Evolutionary conservation across 2,113 vertebrate species (phyloP).

Genomic region (Calidris pugnax): DNA sequence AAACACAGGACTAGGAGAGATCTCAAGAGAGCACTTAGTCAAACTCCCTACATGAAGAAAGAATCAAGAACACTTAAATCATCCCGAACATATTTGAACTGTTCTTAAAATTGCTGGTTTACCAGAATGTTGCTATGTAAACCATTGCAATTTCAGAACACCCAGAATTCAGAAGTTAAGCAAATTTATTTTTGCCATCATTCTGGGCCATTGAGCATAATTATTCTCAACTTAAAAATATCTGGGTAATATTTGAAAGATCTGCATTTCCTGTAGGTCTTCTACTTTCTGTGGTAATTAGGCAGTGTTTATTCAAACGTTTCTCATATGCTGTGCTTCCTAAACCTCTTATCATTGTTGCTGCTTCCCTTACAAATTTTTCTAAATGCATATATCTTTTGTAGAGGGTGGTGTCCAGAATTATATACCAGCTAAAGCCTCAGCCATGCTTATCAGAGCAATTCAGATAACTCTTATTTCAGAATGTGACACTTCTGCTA

Average conservation of each 20-base stretch:
- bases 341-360: not conserved
- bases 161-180: not conserved
- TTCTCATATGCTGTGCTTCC: not conserved
- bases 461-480: not conserved
- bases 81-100: not conserved
- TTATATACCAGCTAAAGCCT: not conserved
- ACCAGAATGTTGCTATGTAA: not conserved
- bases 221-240: not conserved
- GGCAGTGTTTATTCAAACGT: not conserved
- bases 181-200: not conserved
- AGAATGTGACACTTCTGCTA: not conserved
- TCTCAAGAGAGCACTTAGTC: not conserved
- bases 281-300: not conserved
- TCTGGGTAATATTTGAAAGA: not conserved
- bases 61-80: conserved; percentile 7
- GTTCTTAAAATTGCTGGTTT: not conserved
- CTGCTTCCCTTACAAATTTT: not conserved
- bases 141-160: not conserved
- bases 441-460: not conserved
- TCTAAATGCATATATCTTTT: not conserved
- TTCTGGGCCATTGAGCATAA: not conserved
- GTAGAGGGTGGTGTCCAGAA: not conserved
- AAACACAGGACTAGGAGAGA: not conserved
- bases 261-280: not conserved
- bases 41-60: not conserved